phyloP scores from a whole-genome alignment of 2,113 vertebrate species.

The Labeo catla region DNA sequence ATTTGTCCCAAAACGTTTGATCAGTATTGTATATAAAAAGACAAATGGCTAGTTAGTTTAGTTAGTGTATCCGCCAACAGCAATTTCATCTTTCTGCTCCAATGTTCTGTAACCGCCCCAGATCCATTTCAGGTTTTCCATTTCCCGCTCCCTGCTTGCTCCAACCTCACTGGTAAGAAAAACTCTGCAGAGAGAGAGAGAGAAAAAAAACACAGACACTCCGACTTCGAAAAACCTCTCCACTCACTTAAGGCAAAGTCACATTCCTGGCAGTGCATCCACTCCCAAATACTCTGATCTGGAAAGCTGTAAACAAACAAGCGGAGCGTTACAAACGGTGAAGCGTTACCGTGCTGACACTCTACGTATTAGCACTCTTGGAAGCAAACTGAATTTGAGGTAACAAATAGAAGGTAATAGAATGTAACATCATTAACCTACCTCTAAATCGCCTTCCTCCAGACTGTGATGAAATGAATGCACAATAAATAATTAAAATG shows the following conservation, averaged over 20 bases:
- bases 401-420: neutral
- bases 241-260: neutral
- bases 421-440: neutral
- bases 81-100: neutral
- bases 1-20: neutral
- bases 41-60: neutral
- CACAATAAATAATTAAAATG: constrained; percentile 6
- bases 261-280: neutral
- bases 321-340: neutral
- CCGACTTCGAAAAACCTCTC: neutral
- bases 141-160: neutral
- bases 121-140: constrained; percentile 2
- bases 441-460: neutral
- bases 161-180: neutral
- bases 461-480: neutral
- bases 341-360: neutral
- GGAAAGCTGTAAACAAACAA: neutral
- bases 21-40: neutral
- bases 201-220: neutral
- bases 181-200: neutral
- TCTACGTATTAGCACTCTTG: neutral
- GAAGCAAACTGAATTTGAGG: neutral
- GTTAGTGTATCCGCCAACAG: neutral
- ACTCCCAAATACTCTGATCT: constrained; percentile 8
- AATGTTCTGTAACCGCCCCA: neutral